Conservation (phyloP, 2,888 invertebrate genomes). For the Hirtodrosophila histrioides region DNA sequence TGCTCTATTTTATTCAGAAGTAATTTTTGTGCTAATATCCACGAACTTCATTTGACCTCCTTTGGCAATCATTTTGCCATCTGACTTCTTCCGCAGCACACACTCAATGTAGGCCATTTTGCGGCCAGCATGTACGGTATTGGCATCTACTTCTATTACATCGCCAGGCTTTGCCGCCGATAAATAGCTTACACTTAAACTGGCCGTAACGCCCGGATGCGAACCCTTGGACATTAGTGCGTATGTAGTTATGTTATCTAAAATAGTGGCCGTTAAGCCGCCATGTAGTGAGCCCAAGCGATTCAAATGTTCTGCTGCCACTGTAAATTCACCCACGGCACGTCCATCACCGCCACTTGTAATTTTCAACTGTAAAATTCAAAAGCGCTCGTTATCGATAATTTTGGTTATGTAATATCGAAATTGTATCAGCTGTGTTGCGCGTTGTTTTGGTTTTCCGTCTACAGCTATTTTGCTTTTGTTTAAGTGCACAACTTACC, state of each 20-base stretch:
- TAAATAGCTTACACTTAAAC: slow-evolving; percentile 92
- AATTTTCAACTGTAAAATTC: slow-evolving; percentile 77
- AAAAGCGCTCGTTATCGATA: slow-evolving; percentile 42
- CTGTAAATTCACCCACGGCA: slow-evolving; percentile 90
- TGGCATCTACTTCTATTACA: slow-evolving; percentile 90
- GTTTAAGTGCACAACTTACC: slow-evolving; percentile 73
- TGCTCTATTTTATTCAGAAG: slow-evolving; percentile 19
- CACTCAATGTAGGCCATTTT: slow-evolving; percentile 93
- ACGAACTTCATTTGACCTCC: slow-evolving; percentile 94
- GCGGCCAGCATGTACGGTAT: slow-evolving; percentile 90
- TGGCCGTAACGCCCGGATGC: slow-evolving; percentile 91
- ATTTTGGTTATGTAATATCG: slow-evolving; percentile 52
- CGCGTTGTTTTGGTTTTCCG: slow-evolving; percentile 17
- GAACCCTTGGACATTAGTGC: slow-evolving; percentile 89
- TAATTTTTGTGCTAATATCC: slow-evolving; percentile 49
- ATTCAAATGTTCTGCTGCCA: slow-evolving; percentile 91
- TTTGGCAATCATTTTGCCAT: slow-evolving; percentile 90
- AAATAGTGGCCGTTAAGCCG: slow-evolving; percentile 91
- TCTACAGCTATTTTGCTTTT: slow-evolving; percentile 1
- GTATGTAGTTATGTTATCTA: slow-evolving; percentile 90
- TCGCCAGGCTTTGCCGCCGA: slow-evolving; percentile 92
- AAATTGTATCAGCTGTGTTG: slow-evolving; percentile 45
- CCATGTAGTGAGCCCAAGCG: slow-evolving; percentile 92
- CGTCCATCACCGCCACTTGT: slow-evolving; percentile 88
- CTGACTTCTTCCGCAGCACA: slow-evolving; percentile 90